Evolutionary conservation across 2,888 invertebrate species (phyloP).

Genomic region (Ditylenchus weischeri): DNA sequence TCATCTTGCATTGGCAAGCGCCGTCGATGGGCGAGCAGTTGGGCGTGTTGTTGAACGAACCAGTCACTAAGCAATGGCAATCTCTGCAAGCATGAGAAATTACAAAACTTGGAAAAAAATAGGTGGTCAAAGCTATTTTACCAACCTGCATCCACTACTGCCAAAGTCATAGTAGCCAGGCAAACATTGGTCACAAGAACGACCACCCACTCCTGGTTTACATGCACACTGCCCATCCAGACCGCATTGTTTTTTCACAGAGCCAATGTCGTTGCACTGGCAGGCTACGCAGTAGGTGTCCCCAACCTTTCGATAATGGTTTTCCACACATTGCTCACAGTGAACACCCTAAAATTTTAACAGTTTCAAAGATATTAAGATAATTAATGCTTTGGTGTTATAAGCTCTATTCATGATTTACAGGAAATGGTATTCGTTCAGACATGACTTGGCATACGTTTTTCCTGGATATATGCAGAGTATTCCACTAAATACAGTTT

Average conservation of each 20-base stretch:
- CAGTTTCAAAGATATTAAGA: too few species aligned
- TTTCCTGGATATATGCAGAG: too few species aligned
- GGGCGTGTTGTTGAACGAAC: conserved; percentile 77
- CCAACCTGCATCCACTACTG: conserved; percentile 73
- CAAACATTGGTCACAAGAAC: conserved; percentile 82
- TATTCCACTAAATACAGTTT: too few species aligned
- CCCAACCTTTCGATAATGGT: conserved; percentile 74
- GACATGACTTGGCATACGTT: too few species aligned
- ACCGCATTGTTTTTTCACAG: conserved; percentile 50
- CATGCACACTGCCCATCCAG: conserved; percentile 80
- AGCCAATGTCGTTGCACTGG: conserved; percentile 72
- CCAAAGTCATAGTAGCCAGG: conserved; percentile 87
- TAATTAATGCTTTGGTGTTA: too few species aligned
- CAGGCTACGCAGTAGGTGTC: conserved; percentile 72
- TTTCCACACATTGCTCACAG: conserved; percentile 90
- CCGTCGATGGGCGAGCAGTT: conserved; percentile 75
- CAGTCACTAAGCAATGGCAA: conserved; percentile 81
- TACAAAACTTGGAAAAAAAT: background rate
- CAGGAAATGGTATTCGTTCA: too few species aligned
- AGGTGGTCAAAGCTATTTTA: background rate
- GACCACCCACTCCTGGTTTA: conserved; percentile 89
- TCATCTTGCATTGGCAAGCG: conserved; percentile 63
- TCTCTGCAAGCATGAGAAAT: conserved; percentile 74
- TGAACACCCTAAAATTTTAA: conserved; percentile 59
- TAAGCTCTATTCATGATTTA: too few species aligned